Evolutionary conservation across 2,888 invertebrate genomes (phyloP).

Genomic region (Stenotaenia linearis): DNA sequence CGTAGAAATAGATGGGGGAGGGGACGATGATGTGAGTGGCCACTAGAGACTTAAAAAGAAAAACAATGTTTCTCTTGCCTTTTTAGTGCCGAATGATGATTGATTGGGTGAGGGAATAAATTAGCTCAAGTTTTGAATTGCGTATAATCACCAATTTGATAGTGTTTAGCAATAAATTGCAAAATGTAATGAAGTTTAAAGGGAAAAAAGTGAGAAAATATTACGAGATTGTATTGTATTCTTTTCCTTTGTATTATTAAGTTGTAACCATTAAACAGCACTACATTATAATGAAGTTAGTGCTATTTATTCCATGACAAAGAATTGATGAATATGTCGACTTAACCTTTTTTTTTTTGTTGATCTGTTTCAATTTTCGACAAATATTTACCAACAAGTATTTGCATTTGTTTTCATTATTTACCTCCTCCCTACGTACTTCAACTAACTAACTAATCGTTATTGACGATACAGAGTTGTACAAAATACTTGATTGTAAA

Average conservation of each 20-base stretch:
- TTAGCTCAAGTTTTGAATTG: neutral
- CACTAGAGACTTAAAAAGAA: neutral
- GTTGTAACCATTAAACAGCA: no score
- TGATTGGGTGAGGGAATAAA: neutral
- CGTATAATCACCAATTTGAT: neutral
- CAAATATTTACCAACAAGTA: no score
- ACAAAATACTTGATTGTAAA: slow-evolving; percentile 26
- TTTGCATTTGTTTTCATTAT: no score
- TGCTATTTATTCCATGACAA: no score
- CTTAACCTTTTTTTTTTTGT: no score
- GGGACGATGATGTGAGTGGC: neutral
- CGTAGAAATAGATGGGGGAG: neutral
- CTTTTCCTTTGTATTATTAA: neutral
- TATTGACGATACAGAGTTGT: neutral
- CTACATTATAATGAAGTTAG: no score
- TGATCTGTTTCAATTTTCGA: no score
- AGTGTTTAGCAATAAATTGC: neutral
- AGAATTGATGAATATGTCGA: no score
- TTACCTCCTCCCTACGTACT: no score
- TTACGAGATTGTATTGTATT: neutral
- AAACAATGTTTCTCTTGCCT: slow-evolving; percentile 14
- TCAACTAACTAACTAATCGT: neutral
- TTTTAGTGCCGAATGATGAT: neutral
- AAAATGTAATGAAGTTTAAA: neutral
- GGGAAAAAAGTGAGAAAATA: neutral